These are phyloP conservation scores for Onychostruthus taczanowskii DNA, from an alignment of 2,113 vertebrate species.

Conservation along the genomic window DNA sequence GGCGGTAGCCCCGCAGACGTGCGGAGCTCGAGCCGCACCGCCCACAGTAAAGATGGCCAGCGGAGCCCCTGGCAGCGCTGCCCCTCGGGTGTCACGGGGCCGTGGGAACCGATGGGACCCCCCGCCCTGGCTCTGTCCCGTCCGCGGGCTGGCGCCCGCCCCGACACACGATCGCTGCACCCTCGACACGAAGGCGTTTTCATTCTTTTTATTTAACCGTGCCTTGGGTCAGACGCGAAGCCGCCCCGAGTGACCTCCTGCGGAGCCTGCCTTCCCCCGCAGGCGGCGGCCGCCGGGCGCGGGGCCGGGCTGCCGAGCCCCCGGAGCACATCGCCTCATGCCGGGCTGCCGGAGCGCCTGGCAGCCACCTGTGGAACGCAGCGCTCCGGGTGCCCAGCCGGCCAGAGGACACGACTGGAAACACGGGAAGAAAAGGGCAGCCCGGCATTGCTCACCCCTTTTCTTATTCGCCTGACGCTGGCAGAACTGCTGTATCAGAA, in stretches of 20 bases:
- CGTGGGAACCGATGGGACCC: neutral
- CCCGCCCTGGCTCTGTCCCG: neutral
- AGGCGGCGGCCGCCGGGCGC: neutral
- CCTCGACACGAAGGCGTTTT: neutral
- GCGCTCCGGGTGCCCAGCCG: neutral
- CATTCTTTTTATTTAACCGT: neutral
- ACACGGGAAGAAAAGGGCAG: neutral
- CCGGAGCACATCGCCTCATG: neutral
- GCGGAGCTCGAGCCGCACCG: neutral
- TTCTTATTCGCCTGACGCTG: neutral
- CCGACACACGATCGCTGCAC: too few species aligned
- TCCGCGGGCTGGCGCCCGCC: neutral
- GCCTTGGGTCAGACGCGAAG: neutral
- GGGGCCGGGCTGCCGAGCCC: neutral
- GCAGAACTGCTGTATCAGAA: neutral
- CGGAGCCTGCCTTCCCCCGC: neutral
- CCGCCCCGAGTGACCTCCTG: neutral
- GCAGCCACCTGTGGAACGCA: neutral
- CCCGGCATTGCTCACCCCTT: neutral
- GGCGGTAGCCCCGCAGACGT: neutral
- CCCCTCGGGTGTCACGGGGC: neutral
- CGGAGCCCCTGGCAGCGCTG: neutral
- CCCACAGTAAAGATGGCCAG: conserved; percentile 38
- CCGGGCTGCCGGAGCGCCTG: neutral
- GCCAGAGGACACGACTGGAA: neutral